A percentile compares a stretch with the other conserved stretches of the same genome.
Conservation (phyloP, 2,888 invertebrate genomes). For the Exephanes ischioxanthus region DNA sequence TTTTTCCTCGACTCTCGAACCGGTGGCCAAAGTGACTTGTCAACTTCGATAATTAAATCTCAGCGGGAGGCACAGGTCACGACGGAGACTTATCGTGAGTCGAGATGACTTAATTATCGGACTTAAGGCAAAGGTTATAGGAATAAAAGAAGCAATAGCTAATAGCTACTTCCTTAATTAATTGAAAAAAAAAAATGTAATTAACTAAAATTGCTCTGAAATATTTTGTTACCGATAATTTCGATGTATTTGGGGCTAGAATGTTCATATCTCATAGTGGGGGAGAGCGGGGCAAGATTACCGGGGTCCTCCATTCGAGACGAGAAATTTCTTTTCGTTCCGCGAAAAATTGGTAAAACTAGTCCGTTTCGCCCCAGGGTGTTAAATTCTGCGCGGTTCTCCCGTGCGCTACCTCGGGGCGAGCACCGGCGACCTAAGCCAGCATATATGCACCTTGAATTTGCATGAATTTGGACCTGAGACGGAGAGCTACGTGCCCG, state of each 20-base stretch:
- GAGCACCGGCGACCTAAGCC: background rate
- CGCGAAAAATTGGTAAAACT: no score
- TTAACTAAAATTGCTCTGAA: background rate
- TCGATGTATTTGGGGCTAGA: background rate
- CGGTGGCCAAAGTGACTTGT: slow-evolving; percentile 15
- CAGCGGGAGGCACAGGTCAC: background rate
- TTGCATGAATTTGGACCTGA: slow-evolving; percentile 9
- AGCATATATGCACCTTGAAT: background rate
- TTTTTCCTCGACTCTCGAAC: background rate
- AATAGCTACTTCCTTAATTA: background rate
- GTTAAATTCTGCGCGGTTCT: no score
- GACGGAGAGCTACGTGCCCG: slow-evolving; percentile 10
- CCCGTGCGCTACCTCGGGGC: background rate
- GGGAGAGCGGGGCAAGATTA: background rate
- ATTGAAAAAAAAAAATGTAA: background rate
- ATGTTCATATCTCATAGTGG: background rate
- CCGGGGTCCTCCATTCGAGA: no score
- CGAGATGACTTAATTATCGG: slow-evolving; percentile 20
- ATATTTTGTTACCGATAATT: background rate
- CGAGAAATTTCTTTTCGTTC: no score
- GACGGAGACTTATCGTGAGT: background rate
- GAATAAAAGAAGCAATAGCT: background rate
- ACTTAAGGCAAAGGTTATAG: background rate
- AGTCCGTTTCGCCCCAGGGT: no score
- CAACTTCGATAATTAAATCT: slow-evolving; percentile 39